phyloP scores from a whole-genome alignment of 2,888 invertebrate species.

The Gymnosoma rotundatum region DNA sequence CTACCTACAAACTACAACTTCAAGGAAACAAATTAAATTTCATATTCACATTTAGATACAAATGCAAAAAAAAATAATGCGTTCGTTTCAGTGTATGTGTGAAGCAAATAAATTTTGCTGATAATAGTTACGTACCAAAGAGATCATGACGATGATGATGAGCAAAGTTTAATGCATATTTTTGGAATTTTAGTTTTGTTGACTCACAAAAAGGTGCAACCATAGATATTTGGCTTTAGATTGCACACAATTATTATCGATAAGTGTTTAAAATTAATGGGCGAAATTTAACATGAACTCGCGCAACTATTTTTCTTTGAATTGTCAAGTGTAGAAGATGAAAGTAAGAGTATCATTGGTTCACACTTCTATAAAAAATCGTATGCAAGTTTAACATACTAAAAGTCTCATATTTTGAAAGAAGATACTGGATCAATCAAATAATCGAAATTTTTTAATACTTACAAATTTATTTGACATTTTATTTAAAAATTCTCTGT shows the following conservation, averaged over 20 bases:
- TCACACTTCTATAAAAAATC: too few relatives aligned
- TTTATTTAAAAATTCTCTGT: too few relatives aligned
- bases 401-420: too few relatives aligned
- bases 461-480: too few relatives aligned
- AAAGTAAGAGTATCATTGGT: neutral
- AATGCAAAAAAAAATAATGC: neutral
- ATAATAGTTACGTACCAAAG: constrained; percentile 38
- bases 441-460: too few relatives aligned
- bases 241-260: constrained; percentile 42
- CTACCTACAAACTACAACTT: neutral
- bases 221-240: constrained; percentile 41
- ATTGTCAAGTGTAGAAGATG: neutral
- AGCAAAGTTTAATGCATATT: constrained; percentile 14
- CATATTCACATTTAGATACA: neutral
- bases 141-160: constrained; percentile 39
- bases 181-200: constrained; percentile 2
- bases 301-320: constrained; percentile 8
- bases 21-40: neutral
- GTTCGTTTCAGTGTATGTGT: neutral
- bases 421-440: too few relatives aligned
- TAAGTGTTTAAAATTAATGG: constrained; percentile 47
- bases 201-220: constrained; percentile 48
- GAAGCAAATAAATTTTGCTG: constrained; percentile 33
- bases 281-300: constrained; percentile 54
- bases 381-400: too few relatives aligned